Conservation (phyloP, 2,888 invertebrate genomes). For the Gastrophysa polygoni region DNA sequence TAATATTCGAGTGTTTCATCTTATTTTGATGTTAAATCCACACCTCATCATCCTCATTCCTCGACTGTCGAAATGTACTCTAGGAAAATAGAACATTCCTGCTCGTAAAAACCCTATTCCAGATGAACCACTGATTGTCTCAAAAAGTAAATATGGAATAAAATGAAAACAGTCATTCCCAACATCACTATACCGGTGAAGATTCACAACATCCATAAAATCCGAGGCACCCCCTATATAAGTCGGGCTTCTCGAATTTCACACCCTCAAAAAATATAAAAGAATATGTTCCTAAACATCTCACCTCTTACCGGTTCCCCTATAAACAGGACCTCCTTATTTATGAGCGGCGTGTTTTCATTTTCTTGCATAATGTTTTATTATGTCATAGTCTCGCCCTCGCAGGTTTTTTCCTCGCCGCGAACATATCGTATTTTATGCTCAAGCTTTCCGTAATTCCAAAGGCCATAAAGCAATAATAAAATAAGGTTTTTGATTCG, state of each 20-base stretch:
- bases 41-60: no score
- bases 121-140: no score
- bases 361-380: slow-evolving; percentile 39
- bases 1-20: no score
- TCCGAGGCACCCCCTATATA: slow-evolving; percentile 6
- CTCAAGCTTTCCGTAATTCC: slow-evolving; percentile 45
- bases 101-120: no score
- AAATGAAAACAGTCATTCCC: no score
- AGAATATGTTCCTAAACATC: slow-evolving; percentile 32
- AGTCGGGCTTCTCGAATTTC: slow-evolving; percentile 23
- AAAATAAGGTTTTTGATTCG: slow-evolving; percentile 56
- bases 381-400: slow-evolving; percentile 38
- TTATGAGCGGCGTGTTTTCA: slow-evolving; percentile 44
- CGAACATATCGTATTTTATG: slow-evolving; percentile 36
- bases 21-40: no score
- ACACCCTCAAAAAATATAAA: slow-evolving; percentile 24
- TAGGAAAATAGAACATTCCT: no score
- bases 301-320: slow-evolving; percentile 27
- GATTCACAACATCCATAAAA: slow-evolving; percentile 1
- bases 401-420: slow-evolving; percentile 26
- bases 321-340: slow-evolving; percentile 43
- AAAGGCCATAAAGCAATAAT: slow-evolving; percentile 52
- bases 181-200: background rate
- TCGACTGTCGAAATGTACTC: no score
- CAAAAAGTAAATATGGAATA: no score